These are phyloP conservation scores for Ondatra zibethicus DNA, from an alignment of 2,113 vertebrate genomes.

Conservation along the genomic window DNA sequence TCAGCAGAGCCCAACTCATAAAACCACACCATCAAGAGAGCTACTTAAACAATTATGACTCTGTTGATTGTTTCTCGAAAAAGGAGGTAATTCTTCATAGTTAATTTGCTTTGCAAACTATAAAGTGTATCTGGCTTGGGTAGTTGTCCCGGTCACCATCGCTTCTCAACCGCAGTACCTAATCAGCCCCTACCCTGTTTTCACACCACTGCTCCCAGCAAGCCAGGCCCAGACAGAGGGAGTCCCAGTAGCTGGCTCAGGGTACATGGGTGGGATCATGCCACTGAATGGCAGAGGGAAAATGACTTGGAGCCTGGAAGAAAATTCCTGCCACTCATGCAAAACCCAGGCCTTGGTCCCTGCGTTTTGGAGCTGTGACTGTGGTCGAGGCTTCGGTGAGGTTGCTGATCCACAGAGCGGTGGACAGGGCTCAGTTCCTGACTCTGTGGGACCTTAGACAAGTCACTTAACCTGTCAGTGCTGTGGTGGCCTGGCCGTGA, in stretches of 20 bases:
- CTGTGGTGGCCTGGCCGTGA: background rate
- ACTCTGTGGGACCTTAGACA: conserved; percentile 13
- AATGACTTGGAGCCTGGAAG: background rate
- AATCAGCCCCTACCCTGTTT: background rate
- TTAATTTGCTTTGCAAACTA: conserved; percentile 33
- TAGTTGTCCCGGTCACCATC: background rate
- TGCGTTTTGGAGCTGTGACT: background rate
- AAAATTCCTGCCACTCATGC: background rate
- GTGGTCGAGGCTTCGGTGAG: background rate
- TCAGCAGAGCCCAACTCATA: background rate
- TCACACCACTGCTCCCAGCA: background rate
- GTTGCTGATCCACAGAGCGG: background rate
- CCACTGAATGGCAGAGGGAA: background rate
- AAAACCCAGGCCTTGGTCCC: background rate
- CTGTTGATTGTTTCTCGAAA: conserved; percentile 44
- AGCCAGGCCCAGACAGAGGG: background rate
- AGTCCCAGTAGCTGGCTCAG: background rate
- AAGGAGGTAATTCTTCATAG: conserved; percentile 54
- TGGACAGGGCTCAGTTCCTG: background rate
- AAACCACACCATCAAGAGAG: conserved; percentile 45
- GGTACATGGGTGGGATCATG: too few species aligned
- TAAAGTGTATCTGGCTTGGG: background rate
- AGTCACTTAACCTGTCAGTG: conserved; percentile 64
- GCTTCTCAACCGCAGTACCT: background rate
- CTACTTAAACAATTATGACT: conserved; percentile 57